These are phyloP conservation scores for Coelinius sp. DNA, from an alignment of 2,888 invertebrate genomes.

Conservation along the genomic window DNA sequence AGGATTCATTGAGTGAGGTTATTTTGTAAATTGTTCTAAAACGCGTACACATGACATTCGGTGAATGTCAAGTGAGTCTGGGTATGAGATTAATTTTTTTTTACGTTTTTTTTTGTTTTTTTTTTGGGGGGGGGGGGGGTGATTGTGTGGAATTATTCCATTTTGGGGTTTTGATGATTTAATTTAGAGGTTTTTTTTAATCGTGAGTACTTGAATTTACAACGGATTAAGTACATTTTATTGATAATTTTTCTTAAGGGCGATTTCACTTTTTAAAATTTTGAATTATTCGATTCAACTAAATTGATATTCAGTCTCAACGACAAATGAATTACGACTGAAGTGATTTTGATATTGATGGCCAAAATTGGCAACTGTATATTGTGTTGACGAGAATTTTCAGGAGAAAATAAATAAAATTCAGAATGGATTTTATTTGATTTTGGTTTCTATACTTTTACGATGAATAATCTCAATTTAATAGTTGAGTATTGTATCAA, in stretches of 20 bases:
- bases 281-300: no score
- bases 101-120: neutral
- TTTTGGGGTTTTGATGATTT: neutral
- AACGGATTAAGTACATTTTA: neutral
- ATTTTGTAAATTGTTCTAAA: slow-evolving; percentile 1
- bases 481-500: no score
- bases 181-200: neutral
- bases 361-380: no score
- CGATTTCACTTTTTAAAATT: neutral
- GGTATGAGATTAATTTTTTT: neutral
- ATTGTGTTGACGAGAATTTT: no score
- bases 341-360: no score
- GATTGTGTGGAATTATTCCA: no score
- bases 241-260: neutral
- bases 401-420: no score
- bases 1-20: neutral
- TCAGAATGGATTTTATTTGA: no score
- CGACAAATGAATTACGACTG: no score
- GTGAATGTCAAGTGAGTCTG: neutral
- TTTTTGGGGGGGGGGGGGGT: neutral
- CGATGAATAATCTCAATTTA: no score
- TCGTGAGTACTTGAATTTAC: neutral
- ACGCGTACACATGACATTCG: slow-evolving; percentile 20
- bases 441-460: no score
- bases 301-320: no score